These are phyloP conservation scores for Melanerpes formicivorus DNA, from an alignment of 2,113 vertebrate species.

Conservation along the genomic window DNA sequence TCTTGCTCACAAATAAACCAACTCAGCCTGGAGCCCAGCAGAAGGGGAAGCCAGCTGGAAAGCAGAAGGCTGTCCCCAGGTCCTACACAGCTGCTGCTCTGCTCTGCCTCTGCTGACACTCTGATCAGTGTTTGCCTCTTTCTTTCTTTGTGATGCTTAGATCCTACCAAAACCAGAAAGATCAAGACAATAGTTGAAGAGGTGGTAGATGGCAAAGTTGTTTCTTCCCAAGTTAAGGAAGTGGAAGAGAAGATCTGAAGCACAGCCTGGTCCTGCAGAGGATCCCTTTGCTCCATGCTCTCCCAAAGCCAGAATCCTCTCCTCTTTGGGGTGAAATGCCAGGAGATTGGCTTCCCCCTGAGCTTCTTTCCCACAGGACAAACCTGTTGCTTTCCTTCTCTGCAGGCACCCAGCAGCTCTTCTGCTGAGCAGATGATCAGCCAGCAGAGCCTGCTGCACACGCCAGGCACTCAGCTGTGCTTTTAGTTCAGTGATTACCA, in stretches of 20 bases:
- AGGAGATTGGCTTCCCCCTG: not conserved
- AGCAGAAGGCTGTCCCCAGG: not conserved
- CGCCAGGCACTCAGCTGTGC: not conserved
- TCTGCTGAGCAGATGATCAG: not conserved
- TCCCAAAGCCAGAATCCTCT: not conserved
- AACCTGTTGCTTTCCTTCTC: not conserved
- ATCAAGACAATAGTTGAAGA: slow-evolving; percentile 81
- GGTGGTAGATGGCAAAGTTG: slow-evolving; percentile 78
- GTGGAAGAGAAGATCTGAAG: slow-evolving; percentile 73
- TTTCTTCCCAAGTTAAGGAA: slow-evolving; percentile 77
- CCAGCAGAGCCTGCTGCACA: not conserved
- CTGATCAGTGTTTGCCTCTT: not conserved
- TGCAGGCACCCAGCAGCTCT: not conserved
- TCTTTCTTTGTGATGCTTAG: slow-evolving; percentile 40
- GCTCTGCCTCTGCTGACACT: not conserved
- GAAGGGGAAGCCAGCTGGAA: not conserved
- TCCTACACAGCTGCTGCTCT: not conserved
- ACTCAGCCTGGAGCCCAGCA: not conserved
- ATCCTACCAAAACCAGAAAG: slow-evolving; percentile 76
- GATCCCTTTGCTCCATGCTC: not conserved
- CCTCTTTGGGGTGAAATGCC: not conserved
- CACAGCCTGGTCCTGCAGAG: not conserved
- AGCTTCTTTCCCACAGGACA: not conserved
- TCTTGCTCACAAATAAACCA: not conserved
- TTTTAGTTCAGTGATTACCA: not conserved